Evolutionary conservation across 2,113 vertebrate species (phyloP), one percentile per base, ranked within the genome.

Genomic region (Nothobranchius furzeri): DNA sequence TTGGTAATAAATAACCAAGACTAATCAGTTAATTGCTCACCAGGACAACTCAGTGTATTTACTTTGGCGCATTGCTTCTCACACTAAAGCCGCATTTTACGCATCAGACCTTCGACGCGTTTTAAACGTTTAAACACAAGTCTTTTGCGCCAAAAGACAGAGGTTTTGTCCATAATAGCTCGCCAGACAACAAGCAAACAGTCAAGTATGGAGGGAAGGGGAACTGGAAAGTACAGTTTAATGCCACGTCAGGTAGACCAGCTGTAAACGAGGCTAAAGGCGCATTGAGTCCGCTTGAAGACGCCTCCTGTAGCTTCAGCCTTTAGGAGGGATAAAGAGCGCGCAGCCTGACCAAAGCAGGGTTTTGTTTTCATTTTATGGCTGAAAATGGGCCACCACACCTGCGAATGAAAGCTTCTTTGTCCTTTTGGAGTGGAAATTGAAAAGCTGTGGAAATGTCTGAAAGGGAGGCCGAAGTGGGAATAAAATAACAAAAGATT

Each of bases 171-270:
- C 37, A 65, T 45, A 88, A 90, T 88, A 79, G 56, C 69, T 56
- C 46, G 65, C 69, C 62, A 84, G 81, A 86, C 83, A 86, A 82
- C 81, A 83, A 89, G 86, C 77, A 79, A 88, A 89, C 89, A 87
- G 79, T 84, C 69, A 49, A 72, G 78, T 64, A 58, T 78, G 47
- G 14, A 48, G 6, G 72, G 76, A 64, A 66, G 79, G 30, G 30
- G 30, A 78, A 55, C 58, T 50, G 74, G 61, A 70, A 73, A 60
- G 76, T 78, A 80, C 64, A 83, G 71, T 86, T 81, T 70, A 81
- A 81, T 58, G 59, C 73, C 85, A 78, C 75, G 68, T 74, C 86
- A 91, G 88, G 84, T 86, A 85, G 61, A 69, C 74, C 68, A 82
- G 82, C 82, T 73, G 71, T 84, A 78, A 88, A 91, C 54, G 56